Conservation (phyloP, 2,113 vertebrate genomes). For the Cathartes aura region DNA sequence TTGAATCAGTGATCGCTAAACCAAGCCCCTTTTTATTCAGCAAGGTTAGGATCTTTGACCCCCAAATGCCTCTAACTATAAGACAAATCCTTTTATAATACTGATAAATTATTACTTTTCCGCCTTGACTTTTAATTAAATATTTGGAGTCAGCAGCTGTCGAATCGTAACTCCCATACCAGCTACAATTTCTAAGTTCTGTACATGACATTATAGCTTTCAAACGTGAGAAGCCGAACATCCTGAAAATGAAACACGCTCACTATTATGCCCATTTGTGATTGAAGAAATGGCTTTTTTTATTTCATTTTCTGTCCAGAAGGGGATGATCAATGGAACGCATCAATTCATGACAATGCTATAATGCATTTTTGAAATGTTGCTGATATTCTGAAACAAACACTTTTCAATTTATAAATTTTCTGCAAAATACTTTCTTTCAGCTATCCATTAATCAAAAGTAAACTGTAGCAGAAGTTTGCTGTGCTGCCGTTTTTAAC, state of each 20-base stretch:
- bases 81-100: constrained; percentile 21
- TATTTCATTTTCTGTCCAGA: not conserved
- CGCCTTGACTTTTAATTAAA: constrained; percentile 23
- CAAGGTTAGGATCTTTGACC: constrained; percentile 42
- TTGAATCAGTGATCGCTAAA: constrained; percentile 46
- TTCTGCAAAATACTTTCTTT: not conserved
- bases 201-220: not conserved
- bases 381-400: not conserved
- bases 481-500: not conserved
- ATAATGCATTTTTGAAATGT: not conserved
- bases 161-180: not conserved
- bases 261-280: not conserved
- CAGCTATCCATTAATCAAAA: constrained; percentile 31
- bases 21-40: not conserved
- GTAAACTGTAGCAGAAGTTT: not conserved
- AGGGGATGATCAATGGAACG: not conserved
- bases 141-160: constrained; percentile 23
- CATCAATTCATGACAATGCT: not conserved
- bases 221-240: not conserved
- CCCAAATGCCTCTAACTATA: not conserved
- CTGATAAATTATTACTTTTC: not conserved
- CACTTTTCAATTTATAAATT: not conserved
- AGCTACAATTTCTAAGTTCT: not conserved
- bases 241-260: not conserved
- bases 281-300: not conserved